Conservation (phyloP, 2,888 invertebrate species). For the Willowsia nigromaculata region DNA sequence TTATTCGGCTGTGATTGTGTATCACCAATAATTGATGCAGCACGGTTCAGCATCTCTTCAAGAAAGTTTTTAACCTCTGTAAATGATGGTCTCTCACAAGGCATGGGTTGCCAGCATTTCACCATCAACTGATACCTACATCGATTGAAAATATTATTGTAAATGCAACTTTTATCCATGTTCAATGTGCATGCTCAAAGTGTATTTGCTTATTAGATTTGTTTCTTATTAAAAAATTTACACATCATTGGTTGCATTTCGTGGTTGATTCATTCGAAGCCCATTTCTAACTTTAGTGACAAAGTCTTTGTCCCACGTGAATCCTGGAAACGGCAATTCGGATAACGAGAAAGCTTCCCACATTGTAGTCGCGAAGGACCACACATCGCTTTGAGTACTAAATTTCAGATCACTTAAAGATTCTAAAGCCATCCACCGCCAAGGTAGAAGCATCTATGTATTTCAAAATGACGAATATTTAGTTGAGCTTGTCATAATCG, state of each 20-base stretch:
- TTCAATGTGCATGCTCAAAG: not conserved
- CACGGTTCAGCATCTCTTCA: not conserved
- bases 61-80: conserved; percentile 26
- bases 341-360: conserved; percentile 72
- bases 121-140: conserved; percentile 69
- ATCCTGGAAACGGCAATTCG: conserved; percentile 73
- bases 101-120: conserved; percentile 59
- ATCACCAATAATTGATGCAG: not conserved
- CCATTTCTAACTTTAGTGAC: conserved; percentile 56
- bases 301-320: conserved; percentile 70
- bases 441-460: conserved; percentile 63
- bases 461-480: not conserved
- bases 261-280: conserved; percentile 70
- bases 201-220: too few relatives aligned
- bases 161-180: not conserved
- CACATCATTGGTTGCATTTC: conserved; percentile 68
- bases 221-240: too few relatives aligned
- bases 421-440: conserved; percentile 73
- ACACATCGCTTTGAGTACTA: conserved; percentile 46
- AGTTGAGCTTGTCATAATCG: too few relatives aligned
- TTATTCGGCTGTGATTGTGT: not conserved
- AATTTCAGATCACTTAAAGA: conserved; percentile 56
- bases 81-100: conserved; percentile 60
- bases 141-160: not conserved
- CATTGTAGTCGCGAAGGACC: conserved; percentile 42